Evolutionary conservation across 2,888 invertebrate genomes (phyloP).

Genomic region (Erebia epiphron): DNA sequence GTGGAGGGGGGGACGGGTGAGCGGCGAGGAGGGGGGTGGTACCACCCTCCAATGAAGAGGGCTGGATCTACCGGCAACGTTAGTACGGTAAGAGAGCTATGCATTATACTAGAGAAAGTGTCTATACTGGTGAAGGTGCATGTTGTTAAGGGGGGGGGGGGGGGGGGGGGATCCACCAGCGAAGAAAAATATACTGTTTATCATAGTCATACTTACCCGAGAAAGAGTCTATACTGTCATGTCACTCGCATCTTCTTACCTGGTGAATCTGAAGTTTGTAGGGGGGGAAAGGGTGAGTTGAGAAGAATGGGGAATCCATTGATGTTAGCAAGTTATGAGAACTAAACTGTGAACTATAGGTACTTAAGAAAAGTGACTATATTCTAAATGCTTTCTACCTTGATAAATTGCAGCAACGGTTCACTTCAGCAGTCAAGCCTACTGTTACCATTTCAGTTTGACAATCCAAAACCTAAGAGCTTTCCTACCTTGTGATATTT

Average conservation of each 20-base stretch:
- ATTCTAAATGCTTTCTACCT: too few species aligned
- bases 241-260: constrained; percentile 91
- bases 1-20: constrained; percentile 74
- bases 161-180: too few species aligned
- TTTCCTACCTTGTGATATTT: neutral
- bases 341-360: neutral
- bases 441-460: neutral
- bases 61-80: constrained; percentile 90
- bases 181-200: too few species aligned
- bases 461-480: neutral
- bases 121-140: too few species aligned
- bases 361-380: too few species aligned
- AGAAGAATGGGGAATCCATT: constrained; percentile 82
- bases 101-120: too few species aligned
- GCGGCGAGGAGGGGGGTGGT: constrained; percentile 80
- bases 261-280: constrained; percentile 90
- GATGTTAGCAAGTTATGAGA: constrained; percentile 85
- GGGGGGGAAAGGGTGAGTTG: constrained; percentile 79
- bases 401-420: too few species aligned
- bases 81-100: constrained; percentile 47
- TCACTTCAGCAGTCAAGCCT: too few species aligned
- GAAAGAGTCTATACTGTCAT: constrained; percentile 81
- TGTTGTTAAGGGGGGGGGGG: too few species aligned
- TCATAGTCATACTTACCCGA: neutral
- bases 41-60: constrained; percentile 91